Evolutionary conservation across 2,113 vertebrate species (phyloP), one percentile per base, ranked within the genome.

Genomic region (Atractosteus spatula): DNA sequence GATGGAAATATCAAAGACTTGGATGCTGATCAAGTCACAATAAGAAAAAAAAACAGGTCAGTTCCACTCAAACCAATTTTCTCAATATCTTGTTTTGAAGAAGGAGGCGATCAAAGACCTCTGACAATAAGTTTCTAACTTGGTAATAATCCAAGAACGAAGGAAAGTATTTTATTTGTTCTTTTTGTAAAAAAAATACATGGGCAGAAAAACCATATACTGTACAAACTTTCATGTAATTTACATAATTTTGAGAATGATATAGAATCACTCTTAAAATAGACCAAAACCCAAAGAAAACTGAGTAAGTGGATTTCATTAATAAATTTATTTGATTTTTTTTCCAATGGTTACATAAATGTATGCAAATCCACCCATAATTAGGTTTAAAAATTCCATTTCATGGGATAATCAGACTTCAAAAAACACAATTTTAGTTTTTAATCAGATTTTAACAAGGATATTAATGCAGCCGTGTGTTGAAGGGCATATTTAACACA

Each of bases 381-480:
- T 96, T 93, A 92, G 89, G 87, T 91, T 92, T 92, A 86, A 92
- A 92, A 91, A 94, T 94, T 94, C 92, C 81, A 93, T 94, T 95
- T 93, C 87, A 90, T 90, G 84, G 84, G 87, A 91, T 93, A 90
- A 97, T 95, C 90, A 92, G 89, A 93, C 89, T 93, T 94, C 85
- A 93, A 90, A 93, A 92, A 92, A 87, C 89, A 91, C 86, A 86
- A 92, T 93, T 93, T 92, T 89, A 86, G 84, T 88, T 91, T 73
- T 91, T 94, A 93, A 95, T 93, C 89, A 91, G 88, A 95, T 92
- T 93, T 92, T 89, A 92, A 92, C 90, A 91, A 91, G 88, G 89
- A 90, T 90, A 91, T 91, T 92, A 89, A 93, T 85, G 91, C 88
- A 81, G 83, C 90, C 88, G 84, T 87, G 63, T 89, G 91, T 79